A percentile compares a stretch with the other conserved stretches of the same genome.
phyloP scores from a whole-genome alignment of 2,888 invertebrate species.

The Rhopalosiphum nymphaeae region DNA sequence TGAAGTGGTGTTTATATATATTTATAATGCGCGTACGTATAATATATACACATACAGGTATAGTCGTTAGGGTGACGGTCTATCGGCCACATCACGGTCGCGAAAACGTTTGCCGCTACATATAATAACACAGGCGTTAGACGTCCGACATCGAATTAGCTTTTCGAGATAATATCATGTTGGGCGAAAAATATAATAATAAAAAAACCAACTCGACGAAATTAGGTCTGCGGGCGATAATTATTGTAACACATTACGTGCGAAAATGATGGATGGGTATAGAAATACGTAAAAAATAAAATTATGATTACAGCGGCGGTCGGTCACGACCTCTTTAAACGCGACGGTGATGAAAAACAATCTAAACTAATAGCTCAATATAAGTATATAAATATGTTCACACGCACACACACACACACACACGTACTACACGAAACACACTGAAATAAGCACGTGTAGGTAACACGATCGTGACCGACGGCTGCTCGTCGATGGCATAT shows the following conservation, averaged over 20 bases:
- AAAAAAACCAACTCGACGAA: not conserved
- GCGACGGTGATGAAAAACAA: constrained; percentile 32
- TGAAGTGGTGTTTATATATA: not conserved
- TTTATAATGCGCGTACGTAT: not conserved
- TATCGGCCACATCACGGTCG: not conserved
- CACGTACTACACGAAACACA: not conserved
- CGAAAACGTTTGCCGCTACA: constrained; percentile 16
- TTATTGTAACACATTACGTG: constrained; percentile 45
- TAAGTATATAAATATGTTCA: not conserved
- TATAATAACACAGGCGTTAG: constrained; percentile 11
- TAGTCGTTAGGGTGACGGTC: not conserved
- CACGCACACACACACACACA: not conserved
- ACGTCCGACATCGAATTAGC: not conserved
- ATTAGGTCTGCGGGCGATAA: constrained; percentile 36
- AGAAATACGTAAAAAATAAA: not conserved
- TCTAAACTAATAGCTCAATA: constrained; percentile 19
- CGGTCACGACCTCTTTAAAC: constrained; percentile 33
- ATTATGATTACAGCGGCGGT: not conserved
- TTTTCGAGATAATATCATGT: constrained; percentile 10
- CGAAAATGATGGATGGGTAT: constrained; percentile 50
- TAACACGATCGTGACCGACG: not conserved
- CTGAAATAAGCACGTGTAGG: not conserved
- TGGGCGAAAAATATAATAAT: not conserved
- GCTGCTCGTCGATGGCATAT: not conserved
- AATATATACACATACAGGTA: not conserved